Evolutionary conservation across 2,888 invertebrate species (phyloP).

Genomic region (Drosophila demipolita): DNA sequence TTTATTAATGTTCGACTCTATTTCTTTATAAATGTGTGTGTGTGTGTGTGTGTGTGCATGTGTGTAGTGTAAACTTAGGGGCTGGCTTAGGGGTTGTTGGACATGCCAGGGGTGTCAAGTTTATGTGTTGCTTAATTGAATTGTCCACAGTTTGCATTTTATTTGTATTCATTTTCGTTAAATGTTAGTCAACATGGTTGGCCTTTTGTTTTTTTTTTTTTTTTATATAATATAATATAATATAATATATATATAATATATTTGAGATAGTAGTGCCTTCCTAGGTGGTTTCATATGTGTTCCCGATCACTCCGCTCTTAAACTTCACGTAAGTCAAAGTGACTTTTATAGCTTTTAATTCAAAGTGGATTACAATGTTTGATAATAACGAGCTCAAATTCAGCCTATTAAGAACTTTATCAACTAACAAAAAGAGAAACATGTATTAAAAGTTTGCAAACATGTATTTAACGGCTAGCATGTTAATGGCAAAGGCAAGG

Average conservation of each 20-base stretch:
- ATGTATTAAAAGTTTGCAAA: slow-evolving; percentile 32
- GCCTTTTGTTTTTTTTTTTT: slow-evolving; percentile 5
- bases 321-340: slow-evolving; percentile 17
- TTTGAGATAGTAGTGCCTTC: slow-evolving; percentile 4
- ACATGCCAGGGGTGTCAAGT: slow-evolving; percentile 60
- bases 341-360: slow-evolving; percentile 47
- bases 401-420: slow-evolving; percentile 60
- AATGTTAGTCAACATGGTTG: slow-evolving; percentile 39
- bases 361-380: slow-evolving; percentile 62
- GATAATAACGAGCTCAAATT: slow-evolving; percentile 44
- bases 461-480: slow-evolving; percentile 42
- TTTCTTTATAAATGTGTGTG: slow-evolving; percentile 11
- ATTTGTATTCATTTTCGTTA: slow-evolving; percentile 38
- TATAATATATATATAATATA: too few relatives aligned
- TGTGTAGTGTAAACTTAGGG: neutral
- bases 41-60: neutral
- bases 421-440: slow-evolving; percentile 40
- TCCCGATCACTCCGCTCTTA: neutral
- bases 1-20: slow-evolving; percentile 67
- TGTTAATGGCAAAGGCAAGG: slow-evolving; percentile 40
- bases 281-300: slow-evolving; percentile 6
- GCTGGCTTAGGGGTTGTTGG: slow-evolving; percentile 7
- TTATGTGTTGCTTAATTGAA: slow-evolving; percentile 78
- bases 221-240: too few relatives aligned
- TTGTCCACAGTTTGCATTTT: slow-evolving; percentile 61